Evolutionary conservation across 2,113 vertebrate genomes (phyloP).

Genomic region (Zosterops lateralis): DNA sequence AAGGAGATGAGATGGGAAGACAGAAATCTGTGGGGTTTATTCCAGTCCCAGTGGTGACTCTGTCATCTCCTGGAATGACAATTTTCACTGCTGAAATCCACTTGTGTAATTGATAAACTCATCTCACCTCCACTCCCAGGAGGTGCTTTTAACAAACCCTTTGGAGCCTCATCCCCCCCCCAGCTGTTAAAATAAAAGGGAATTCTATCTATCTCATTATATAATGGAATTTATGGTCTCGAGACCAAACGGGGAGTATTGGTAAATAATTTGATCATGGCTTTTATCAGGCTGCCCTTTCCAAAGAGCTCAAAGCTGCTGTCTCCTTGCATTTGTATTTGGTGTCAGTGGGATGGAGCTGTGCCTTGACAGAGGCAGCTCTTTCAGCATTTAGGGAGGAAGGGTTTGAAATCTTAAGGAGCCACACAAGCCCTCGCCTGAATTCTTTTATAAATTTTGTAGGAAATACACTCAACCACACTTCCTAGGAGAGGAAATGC

Average conservation of each 20-base stretch:
- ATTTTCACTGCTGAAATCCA: neutral
- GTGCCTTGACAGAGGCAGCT: neutral
- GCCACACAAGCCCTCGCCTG: neutral
- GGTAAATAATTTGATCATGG: neutral
- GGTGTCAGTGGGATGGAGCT: neutral
- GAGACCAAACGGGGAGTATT: neutral
- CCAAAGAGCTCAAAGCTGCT: neutral
- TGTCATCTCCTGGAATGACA: neutral
- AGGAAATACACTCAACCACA: constrained; percentile 1
- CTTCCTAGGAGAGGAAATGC: constrained; percentile 47
- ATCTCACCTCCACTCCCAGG: neutral
- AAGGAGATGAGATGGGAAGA: neutral
- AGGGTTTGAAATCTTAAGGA: neutral
- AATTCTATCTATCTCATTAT: neutral
- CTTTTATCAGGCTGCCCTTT: neutral
- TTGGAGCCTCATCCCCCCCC: neutral
- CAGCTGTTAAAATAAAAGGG: neutral
- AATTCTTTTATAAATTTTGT: constrained; percentile 36
- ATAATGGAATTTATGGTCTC: neutral
- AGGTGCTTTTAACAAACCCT: neutral
- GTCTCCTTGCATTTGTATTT: neutral
- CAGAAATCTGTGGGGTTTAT: neutral
- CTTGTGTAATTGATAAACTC: neutral
- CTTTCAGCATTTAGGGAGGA: neutral
- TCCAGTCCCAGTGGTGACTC: neutral